These are phyloP conservation scores for Strigops habroptila DNA, from an alignment of 2,113 vertebrate species.

Conservation along the genomic window DNA sequence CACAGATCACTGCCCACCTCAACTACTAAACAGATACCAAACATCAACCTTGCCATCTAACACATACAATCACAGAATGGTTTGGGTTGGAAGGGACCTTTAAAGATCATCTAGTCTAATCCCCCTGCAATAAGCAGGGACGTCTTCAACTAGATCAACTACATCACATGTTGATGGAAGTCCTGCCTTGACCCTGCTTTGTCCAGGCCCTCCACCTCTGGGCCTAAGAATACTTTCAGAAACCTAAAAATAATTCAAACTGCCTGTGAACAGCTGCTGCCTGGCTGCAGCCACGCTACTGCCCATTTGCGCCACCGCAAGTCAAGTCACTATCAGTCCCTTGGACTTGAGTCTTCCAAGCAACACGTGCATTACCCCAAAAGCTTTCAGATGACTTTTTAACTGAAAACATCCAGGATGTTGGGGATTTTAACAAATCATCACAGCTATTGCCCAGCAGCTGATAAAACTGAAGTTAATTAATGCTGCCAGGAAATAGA, in stretches of 20 bases:
- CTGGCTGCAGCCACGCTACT: not conserved
- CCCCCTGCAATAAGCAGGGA: not conserved
- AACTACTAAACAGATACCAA: not conserved
- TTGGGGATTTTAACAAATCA: not conserved
- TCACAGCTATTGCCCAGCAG: not conserved
- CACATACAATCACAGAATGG: not conserved
- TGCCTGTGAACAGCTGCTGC: not conserved
- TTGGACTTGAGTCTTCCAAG: slow-evolving; percentile 11
- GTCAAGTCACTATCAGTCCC: not conserved
- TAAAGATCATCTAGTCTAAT: not conserved
- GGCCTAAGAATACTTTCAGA: not conserved
- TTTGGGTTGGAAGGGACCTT: not conserved
- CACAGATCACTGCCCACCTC: not conserved
- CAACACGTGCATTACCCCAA: not conserved
- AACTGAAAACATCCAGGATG: slow-evolving; percentile 11
- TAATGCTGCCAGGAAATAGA: not conserved
- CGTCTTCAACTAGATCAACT: not conserved
- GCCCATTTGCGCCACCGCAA: not conserved
- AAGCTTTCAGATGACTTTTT: not conserved
- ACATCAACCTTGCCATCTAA: not conserved
- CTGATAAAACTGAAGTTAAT: not conserved
- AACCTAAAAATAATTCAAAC: slow-evolving; percentile 11
- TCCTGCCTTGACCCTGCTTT: slow-evolving; percentile 2
- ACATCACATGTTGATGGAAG: not conserved
- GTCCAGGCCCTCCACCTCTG: not conserved